phyloP scores from a whole-genome alignment of 2,797 vertebrate genomes.

The Trachops cirrhosus region DNA sequence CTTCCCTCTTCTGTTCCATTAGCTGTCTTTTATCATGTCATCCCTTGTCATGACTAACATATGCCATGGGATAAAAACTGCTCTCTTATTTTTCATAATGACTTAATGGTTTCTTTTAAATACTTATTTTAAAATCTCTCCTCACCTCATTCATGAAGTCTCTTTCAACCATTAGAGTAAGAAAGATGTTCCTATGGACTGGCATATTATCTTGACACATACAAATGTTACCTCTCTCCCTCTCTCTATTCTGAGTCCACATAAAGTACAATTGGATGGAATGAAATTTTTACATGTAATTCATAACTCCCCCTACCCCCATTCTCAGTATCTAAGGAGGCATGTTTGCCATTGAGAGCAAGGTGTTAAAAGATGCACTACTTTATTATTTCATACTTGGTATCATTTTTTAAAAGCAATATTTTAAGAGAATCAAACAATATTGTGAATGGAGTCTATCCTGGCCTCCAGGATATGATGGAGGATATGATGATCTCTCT shows the following conservation, averaged over 20 bases:
- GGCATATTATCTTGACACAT: neutral
- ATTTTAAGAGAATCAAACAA: neutral
- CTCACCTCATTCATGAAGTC: neutral
- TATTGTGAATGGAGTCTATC: neutral
- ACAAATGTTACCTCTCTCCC: neutral
- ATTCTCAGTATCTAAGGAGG: neutral
- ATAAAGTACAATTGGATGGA: neutral
- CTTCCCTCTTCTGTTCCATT: neutral
- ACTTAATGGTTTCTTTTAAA: neutral
- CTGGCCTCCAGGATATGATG: too few relatives aligned
- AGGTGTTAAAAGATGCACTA: neutral
- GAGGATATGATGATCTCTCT: too few relatives aligned
- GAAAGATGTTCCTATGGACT: neutral
- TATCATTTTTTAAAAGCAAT: neutral
- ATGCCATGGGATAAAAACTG: neutral
- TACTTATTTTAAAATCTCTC: neutral
- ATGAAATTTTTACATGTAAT: neutral
- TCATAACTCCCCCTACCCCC: neutral
- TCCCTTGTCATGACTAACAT: neutral
- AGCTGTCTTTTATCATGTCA: neutral
- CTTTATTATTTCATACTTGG: neutral
- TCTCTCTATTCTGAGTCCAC: neutral
- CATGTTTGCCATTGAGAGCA: neutral
- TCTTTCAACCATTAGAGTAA: neutral
- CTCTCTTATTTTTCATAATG: neutral